A percentile compares a stretch with the other conserved stretches of the same genome.
Conservation (phyloP, 2,888 invertebrate species). For the Mythimna vitellina region DNA sequence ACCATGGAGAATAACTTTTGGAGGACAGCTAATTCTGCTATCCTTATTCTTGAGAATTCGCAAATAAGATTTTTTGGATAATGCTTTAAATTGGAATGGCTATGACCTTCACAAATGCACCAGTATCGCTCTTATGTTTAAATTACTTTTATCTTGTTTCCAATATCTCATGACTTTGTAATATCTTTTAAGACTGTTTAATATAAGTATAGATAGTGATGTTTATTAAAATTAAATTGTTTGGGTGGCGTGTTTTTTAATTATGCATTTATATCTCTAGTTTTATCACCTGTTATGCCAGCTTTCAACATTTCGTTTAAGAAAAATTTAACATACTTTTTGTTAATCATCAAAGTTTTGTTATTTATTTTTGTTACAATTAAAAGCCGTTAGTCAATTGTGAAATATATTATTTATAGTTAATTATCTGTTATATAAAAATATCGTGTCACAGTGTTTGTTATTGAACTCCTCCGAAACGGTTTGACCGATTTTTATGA, state of each 20-base stretch:
- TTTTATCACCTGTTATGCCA: slow-evolving; percentile 27
- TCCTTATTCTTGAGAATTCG: not conserved
- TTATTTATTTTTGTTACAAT: not conserved
- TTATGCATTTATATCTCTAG: no score
- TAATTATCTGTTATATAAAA: not conserved
- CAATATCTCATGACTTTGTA: slow-evolving; percentile 46
- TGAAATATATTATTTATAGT: not conserved
- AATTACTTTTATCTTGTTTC: slow-evolving; percentile 4
- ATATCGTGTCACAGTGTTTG: no score
- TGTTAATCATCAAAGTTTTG: not conserved
- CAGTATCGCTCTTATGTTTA: not conserved
- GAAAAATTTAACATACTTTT: not conserved
- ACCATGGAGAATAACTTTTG: not conserved
- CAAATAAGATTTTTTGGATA: not conserved
- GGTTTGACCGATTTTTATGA: no score
- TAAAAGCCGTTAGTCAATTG: not conserved
- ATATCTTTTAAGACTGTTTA: slow-evolving; percentile 43
- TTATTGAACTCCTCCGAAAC: no score
- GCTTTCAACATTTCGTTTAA: not conserved
- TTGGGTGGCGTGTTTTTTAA: slow-evolving; percentile 10
- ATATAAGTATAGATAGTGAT: slow-evolving; percentile 10
- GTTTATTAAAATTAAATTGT: slow-evolving; percentile 31
- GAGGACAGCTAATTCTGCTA: no score
- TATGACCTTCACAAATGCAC: not conserved
- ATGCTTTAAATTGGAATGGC: no score